These are phyloP conservation scores for Macquaria ambigua DNA, from an alignment of 2,113 vertebrate genomes.

Conservation along the genomic window DNA sequence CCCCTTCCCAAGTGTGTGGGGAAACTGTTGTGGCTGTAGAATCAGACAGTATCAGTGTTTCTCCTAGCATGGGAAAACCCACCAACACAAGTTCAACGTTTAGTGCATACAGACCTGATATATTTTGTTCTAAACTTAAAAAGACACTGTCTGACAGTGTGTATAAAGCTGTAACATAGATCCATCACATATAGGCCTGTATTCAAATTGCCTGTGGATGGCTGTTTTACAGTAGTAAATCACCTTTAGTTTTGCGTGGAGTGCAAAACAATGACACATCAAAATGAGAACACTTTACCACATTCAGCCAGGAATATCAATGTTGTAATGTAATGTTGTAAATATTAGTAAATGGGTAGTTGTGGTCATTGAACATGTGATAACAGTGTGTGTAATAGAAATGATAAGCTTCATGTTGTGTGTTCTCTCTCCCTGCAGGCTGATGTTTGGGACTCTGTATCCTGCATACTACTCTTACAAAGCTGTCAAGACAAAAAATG, in stretches of 20 bases:
- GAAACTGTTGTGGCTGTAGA: background rate
- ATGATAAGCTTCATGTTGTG: conserved; percentile 6
- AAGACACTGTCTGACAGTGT: background rate
- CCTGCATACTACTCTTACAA: conserved; percentile 98
- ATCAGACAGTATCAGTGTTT: background rate
- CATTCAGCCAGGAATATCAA: background rate
- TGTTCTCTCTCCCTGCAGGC: conserved; percentile 81
- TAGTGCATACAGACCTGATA: background rate
- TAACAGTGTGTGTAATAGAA: background rate
- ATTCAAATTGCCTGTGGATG: background rate
- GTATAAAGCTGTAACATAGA: background rate
- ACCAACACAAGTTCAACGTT: background rate
- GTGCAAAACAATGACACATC: background rate
- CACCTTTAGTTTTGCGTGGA: background rate
- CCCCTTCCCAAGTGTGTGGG: background rate
- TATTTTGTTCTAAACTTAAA: background rate
- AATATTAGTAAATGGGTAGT: background rate
- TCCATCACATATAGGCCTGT: background rate
- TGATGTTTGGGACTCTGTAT: conserved; percentile 95
- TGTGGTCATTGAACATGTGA: background rate
- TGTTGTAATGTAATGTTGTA: background rate
- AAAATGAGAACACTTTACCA: background rate
- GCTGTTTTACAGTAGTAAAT: background rate
- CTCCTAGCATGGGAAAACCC: background rate
- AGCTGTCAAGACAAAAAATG: conserved; percentile 99